These are phyloP conservation scores for Hemiprocne comata DNA, from an alignment of 2,113 vertebrate species.

Conservation along the genomic window DNA sequence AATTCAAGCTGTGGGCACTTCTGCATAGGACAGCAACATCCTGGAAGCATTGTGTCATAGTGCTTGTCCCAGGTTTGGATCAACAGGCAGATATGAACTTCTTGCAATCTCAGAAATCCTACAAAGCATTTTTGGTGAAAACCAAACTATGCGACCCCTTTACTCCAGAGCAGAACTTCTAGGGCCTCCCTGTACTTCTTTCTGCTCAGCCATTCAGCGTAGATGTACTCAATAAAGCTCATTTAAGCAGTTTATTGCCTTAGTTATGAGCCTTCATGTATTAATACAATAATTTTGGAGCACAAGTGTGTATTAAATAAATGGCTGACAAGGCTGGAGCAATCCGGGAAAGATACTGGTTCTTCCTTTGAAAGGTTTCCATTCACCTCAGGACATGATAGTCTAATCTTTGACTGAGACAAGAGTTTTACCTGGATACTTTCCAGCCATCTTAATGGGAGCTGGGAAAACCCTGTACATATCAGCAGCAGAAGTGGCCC, in stretches of 20 bases:
- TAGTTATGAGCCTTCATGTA: not conserved
- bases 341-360: not conserved
- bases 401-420: not conserved
- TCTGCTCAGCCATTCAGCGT: not conserved
- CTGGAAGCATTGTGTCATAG: not conserved
- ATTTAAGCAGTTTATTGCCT: not conserved
- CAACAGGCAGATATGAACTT: not conserved
- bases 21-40: not conserved
- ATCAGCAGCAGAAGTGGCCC: constrained; percentile 3
- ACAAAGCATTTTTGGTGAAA: not conserved
- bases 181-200: not conserved
- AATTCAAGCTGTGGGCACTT: not conserved
- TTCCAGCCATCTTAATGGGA: constrained; percentile 34
- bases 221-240: not conserved
- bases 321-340: not conserved
- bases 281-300: not conserved
- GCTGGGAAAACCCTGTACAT: not conserved
- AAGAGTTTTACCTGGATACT: constrained; percentile 13
- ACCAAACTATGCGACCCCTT: not conserved
- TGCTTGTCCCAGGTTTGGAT: not conserved
- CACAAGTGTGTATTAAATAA: not conserved
- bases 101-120: not conserved
- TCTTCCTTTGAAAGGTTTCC: not conserved
- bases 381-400: not conserved
- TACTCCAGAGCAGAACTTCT: not conserved